These are phyloP conservation scores for Dissostichus mawsoni DNA, from an alignment of 2,113 vertebrate genomes.

Conservation along the genomic window DNA sequence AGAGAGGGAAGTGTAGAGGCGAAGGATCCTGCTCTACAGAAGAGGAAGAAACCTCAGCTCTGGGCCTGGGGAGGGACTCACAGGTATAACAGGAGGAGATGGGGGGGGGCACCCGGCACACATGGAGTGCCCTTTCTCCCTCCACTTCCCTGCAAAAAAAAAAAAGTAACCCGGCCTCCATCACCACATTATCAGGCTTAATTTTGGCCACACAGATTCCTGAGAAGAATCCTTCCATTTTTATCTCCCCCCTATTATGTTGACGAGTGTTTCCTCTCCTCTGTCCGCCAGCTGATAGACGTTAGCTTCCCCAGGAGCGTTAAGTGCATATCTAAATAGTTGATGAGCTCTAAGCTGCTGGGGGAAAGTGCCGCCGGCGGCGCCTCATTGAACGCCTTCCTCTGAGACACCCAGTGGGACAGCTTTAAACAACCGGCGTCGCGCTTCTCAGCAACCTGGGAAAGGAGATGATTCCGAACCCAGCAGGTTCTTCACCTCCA, in stretches of 20 bases:
- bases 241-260: conserved; percentile 15
- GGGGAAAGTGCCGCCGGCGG: conserved; percentile 73
- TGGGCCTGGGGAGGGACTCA: conserved; percentile 51
- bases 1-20: neutral
- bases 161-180: neutral
- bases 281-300: conserved; percentile 53
- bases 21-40: conserved; percentile 18
- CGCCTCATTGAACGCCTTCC: conserved; percentile 69
- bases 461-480: conserved; percentile 61
- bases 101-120: neutral
- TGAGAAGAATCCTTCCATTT: conserved; percentile 9
- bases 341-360: conserved; percentile 82
- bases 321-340: conserved; percentile 83
- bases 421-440: conserved; percentile 77
- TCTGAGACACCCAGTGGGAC: conserved; percentile 74
- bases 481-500: conserved; percentile 65
- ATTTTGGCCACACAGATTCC: conserved; percentile 11
- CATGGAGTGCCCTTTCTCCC: neutral
- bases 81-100: conserved; percentile 21
- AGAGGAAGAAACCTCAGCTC: conserved; percentile 41
- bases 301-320: conserved; percentile 71
- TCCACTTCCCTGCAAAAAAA: neutral
- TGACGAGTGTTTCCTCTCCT: conserved; percentile 50
- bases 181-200: conserved; percentile 6
- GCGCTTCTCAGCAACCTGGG: conserved; percentile 65